A percentile compares a stretch with the other conserved stretches of the same genome.
These are phyloP conservation scores for Isichthys henryi DNA, from an alignment of 2,113 vertebrate species.

Conservation along the genomic window DNA sequence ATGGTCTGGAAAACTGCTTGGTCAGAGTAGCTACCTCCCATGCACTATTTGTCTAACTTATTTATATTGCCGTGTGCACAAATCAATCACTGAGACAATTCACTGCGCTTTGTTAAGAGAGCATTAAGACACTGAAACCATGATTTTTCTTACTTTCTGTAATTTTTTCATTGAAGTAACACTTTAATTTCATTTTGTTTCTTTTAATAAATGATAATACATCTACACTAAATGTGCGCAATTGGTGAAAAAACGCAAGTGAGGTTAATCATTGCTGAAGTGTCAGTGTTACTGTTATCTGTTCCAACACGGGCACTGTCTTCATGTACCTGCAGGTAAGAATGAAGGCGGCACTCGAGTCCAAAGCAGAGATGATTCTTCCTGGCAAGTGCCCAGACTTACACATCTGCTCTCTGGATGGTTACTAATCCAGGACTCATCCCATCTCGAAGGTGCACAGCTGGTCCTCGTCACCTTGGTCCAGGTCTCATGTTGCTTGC, in stretches of 20 bases:
- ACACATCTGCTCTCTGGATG: slow-evolving; percentile 13
- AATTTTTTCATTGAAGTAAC: not conserved
- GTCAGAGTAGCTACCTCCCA: not conserved
- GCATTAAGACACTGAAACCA: not conserved
- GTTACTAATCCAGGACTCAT: not conserved
- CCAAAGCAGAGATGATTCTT: not conserved
- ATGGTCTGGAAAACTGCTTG: slow-evolving; percentile 1
- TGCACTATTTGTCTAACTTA: not conserved
- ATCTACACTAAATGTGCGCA: not conserved
- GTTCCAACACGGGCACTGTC: not conserved
- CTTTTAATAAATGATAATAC: not conserved
- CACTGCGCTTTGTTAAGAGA: not conserved
- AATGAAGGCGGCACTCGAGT: not conserved
- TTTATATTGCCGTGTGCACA: not conserved
- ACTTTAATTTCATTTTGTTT: not conserved
- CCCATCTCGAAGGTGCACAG: not conserved
- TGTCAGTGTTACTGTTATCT: not conserved
- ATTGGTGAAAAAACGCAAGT: not conserved
- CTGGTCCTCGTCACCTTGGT: not conserved
- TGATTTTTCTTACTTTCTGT: not conserved
- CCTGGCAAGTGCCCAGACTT: not conserved
- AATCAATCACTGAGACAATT: slow-evolving; percentile 8
- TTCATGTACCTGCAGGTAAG: not conserved
- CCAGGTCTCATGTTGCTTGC: not conserved
- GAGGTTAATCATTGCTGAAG: not conserved